Percentiles rank a stretch among this genome's conserved stretches.
These are phyloP conservation scores for Allacma fusca DNA, from an alignment of 2,888 invertebrate genomes.

Conservation along the genomic window DNA sequence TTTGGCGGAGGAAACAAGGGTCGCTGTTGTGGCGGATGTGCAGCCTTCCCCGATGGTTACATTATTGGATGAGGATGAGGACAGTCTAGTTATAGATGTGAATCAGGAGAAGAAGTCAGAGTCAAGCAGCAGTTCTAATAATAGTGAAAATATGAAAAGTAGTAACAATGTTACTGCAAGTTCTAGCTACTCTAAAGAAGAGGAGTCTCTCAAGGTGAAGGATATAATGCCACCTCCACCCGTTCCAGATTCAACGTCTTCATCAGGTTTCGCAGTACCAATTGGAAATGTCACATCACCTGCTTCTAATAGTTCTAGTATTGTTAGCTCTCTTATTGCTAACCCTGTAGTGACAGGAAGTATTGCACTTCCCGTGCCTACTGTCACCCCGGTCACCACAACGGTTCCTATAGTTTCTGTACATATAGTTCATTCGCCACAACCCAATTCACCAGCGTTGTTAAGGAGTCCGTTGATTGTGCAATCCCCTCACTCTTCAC, in stretches of 20 bases:
- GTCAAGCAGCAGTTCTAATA: not conserved
- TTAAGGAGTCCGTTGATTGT: constrained; percentile 66
- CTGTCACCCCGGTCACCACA: not conserved
- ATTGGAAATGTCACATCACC: constrained; percentile 3
- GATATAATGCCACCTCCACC: constrained; percentile 31
- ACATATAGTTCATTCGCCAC: constrained; percentile 79
- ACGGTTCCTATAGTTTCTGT: constrained; percentile 63
- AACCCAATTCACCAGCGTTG: constrained; percentile 67
- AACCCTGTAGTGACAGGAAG: not conserved
- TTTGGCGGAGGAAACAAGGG: constrained; percentile 32
- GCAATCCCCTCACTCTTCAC: constrained; percentile 73
- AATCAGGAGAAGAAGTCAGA: constrained; percentile 20
- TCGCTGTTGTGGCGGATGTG: constrained; percentile 13
- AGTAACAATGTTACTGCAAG: not conserved
- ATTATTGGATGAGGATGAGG: constrained; percentile 49
- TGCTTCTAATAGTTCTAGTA: not conserved
- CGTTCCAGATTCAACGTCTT: constrained; percentile 8
- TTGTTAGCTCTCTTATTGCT: not conserved
- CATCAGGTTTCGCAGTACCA: not conserved
- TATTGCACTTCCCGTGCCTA: not conserved
- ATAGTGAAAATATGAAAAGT: not conserved
- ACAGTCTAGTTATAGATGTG: constrained; percentile 53
- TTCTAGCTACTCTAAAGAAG: not conserved
- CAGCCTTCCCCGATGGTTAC: constrained; percentile 29
- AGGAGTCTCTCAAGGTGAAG: not conserved